These are phyloP conservation scores for Nothoprocta perdicaria DNA, from an alignment of 2,113 vertebrate genomes.

Conservation along the genomic window DNA sequence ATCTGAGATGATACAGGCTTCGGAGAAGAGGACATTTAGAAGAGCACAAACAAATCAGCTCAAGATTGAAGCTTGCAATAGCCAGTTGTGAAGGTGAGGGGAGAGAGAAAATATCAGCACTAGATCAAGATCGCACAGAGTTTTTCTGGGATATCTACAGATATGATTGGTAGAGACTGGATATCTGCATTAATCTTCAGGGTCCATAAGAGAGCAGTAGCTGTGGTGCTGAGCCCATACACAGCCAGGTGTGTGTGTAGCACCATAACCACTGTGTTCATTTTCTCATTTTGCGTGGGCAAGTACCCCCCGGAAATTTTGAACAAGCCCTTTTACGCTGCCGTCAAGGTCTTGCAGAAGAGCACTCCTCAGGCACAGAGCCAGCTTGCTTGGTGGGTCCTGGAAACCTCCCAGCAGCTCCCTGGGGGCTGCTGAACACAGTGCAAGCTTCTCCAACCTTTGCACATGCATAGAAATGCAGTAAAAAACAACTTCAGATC, in stretches of 20 bases:
- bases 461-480: background rate
- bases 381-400: background rate
- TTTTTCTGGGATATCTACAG: background rate
- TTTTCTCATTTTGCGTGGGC: background rate
- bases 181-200: background rate
- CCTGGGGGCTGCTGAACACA: background rate
- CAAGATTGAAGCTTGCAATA: background rate
- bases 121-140: fast-evolving
- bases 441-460: background rate
- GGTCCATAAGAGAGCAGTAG: background rate
- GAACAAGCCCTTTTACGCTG: background rate
- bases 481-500: background rate
- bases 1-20: background rate
- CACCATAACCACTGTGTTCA: background rate
- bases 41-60: background rate
- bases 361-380: background rate
- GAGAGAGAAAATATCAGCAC: background rate
- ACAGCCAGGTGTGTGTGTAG: fast-evolving
- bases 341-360: background rate
- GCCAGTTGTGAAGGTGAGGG: background rate
- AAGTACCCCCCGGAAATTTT: background rate
- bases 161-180: background rate
- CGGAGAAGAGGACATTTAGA: background rate
- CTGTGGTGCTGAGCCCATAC: background rate
- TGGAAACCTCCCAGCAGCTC: background rate